Conservation (phyloP, 2,888 invertebrate genomes). For the Mycalesis mineus region DNA sequence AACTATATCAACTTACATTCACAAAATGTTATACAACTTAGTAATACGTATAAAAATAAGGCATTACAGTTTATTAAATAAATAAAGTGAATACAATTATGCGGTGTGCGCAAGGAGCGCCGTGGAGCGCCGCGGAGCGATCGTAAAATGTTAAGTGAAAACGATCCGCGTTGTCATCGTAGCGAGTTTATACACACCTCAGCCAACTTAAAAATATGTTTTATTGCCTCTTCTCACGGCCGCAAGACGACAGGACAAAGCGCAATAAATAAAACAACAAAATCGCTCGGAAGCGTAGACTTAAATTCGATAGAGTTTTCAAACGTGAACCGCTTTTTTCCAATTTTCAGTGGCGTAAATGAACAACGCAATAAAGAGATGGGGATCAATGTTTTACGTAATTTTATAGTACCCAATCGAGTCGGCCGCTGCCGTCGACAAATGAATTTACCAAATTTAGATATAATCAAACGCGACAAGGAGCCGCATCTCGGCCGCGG, state of each 20-base stretch:
- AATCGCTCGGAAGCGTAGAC: conserved; percentile 10
- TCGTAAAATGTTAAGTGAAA: conserved; percentile 59
- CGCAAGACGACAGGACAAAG: conserved; percentile 38
- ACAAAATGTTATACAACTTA: not conserved
- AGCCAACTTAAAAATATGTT: conserved; percentile 50
- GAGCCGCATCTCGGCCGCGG: conserved; percentile 51
- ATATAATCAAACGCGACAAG: conserved; percentile 69
- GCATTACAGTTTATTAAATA: conserved; percentile 37
- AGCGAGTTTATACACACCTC: conserved; percentile 52
- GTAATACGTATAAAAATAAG: conserved; percentile 28
- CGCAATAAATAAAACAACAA: conserved; percentile 27
- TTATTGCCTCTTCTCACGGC: conserved; percentile 43
- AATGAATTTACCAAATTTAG: conserved; percentile 67
- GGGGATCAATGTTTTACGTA: conserved; percentile 61
- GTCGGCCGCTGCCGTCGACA: conserved; percentile 51
- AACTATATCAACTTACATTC: too few species aligned
- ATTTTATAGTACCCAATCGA: conserved; percentile 64
- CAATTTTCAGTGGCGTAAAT: conserved; percentile 25
- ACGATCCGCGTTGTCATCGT: conserved; percentile 64
- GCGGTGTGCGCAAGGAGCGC: too few species aligned
- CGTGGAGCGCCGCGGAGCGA: conserved; percentile 29
- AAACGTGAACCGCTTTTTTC: conserved; percentile 14
- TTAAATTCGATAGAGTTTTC: conserved; percentile 25
- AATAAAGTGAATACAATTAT: conserved; percentile 37
- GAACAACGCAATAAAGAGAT: conserved; percentile 26